These are phyloP conservation scores for Neuroterus valhalla DNA, from an alignment of 1,140 invertebrate genomes.

Conservation along the genomic window DNA sequence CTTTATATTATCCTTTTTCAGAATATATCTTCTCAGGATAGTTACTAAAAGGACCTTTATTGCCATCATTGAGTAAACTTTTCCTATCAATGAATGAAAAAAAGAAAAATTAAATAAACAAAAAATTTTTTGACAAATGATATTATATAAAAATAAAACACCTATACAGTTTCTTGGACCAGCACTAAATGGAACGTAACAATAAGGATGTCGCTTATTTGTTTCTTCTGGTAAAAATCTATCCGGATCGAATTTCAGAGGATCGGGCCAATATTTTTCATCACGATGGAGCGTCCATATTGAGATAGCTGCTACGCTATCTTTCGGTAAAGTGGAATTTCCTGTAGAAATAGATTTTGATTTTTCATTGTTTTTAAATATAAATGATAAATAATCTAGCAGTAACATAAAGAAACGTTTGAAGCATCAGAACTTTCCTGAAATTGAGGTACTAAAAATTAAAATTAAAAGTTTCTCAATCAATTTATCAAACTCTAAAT, in stretches of 20 bases:
- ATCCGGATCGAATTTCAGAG: conserved; percentile 78
- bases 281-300: conserved; percentile 63
- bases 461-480: no score
- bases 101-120: no score
- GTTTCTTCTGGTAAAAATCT: conserved; percentile 74
- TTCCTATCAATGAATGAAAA: not conserved
- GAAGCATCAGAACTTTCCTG: no score
- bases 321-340: conserved; percentile 49
- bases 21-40: not conserved
- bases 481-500: no score
- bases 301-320: conserved; percentile 55
- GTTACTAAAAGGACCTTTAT: not conserved
- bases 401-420: no score
- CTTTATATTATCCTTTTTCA: not conserved
- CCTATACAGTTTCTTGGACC: conserved; percentile 78
- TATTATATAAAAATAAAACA: conserved; percentile 50
- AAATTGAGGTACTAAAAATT: no score
- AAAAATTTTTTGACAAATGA: no score
- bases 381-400: no score
- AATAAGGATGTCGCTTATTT: conserved; percentile 64
- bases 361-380: no score
- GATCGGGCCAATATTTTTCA: conserved; percentile 76
- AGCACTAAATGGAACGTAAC: conserved; percentile 76
- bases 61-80: not conserved
- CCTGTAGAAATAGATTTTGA: not conserved